Percentiles rank a stretch among this genome's conserved stretches.
phyloP scores from a whole-genome alignment of 2,888 invertebrate species.

The Cyaniris semiargus region DNA sequence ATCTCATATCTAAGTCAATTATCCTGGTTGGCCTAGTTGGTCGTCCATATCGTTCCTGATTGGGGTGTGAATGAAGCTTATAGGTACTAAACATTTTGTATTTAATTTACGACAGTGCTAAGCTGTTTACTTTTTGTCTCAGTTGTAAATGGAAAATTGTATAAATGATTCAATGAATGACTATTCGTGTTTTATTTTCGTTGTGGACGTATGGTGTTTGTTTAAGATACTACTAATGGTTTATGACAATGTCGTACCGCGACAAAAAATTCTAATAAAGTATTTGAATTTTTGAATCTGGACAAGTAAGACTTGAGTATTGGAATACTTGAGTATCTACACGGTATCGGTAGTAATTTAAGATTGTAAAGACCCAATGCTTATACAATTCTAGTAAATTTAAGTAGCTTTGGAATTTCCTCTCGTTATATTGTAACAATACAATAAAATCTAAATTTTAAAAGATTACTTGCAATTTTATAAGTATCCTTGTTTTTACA shows the following conservation, averaged over 20 bases:
- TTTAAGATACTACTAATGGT: not conserved
- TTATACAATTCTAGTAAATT: too few relatives aligned
- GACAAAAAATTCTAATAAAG: not conserved
- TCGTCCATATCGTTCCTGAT: constrained; percentile 23
- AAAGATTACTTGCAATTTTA: not conserved
- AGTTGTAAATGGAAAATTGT: constrained; percentile 51
- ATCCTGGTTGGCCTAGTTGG: not conserved
- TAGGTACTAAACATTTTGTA: constrained; percentile 51
- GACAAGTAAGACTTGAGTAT: not conserved
- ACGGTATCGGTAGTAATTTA: not conserved
- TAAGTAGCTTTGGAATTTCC: too few relatives aligned
- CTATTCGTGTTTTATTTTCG: constrained; percentile 52
- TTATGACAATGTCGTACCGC: not conserved
- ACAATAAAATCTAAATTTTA: not conserved
- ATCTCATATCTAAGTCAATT: constrained; percentile 28
- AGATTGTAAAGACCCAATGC: not conserved
- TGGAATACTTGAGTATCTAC: not conserved
- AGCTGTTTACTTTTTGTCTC: constrained; percentile 63
- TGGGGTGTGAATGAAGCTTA: constrained; percentile 42
- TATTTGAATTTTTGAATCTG: too few relatives aligned
- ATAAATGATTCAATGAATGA: constrained; percentile 67
- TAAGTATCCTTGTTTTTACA: not conserved
- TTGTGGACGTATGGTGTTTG: not conserved
- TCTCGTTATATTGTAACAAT: too few relatives aligned
- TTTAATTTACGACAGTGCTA: constrained; percentile 65